Evolutionary conservation across 2,113 vertebrate genomes (phyloP).

Genomic region (Atrichornis clamosus): DNA sequence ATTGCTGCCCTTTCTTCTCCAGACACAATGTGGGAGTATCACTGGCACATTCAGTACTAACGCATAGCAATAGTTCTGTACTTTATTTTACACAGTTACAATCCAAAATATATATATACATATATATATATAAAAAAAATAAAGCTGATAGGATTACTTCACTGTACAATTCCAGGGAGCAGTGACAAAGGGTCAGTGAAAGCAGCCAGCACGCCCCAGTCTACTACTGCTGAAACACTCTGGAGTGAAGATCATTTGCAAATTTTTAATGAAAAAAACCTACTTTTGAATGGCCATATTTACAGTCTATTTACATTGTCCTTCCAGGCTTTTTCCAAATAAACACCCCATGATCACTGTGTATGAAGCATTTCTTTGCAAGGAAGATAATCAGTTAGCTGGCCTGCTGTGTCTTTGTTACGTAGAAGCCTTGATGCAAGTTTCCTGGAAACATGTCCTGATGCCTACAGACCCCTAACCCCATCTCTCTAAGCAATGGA

Average conservation of each 20-base stretch:
- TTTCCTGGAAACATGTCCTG: background rate
- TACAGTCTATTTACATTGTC: background rate
- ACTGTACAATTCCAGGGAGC: background rate
- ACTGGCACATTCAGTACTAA: background rate
- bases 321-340: background rate
- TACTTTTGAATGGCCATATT: background rate
- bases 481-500: background rate
- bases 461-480: background rate
- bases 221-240: background rate
- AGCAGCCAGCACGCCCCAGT: background rate
- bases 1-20: background rate
- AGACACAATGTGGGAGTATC: accelerated
- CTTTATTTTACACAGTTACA: slow-evolving; percentile 44
- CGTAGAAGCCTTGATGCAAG: background rate
- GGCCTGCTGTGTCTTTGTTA: background rate
- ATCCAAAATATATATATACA: background rate
- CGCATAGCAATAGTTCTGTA: background rate
- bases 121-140: background rate
- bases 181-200: background rate
- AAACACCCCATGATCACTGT: background rate
- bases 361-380: background rate
- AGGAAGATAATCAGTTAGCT: background rate
- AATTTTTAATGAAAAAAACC: background rate
- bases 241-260: background rate
- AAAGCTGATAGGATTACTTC: background rate